These are phyloP conservation scores for Anoplolepis gracilipes DNA, from an alignment of 1,140 invertebrate genomes.

Conservation along the genomic window DNA sequence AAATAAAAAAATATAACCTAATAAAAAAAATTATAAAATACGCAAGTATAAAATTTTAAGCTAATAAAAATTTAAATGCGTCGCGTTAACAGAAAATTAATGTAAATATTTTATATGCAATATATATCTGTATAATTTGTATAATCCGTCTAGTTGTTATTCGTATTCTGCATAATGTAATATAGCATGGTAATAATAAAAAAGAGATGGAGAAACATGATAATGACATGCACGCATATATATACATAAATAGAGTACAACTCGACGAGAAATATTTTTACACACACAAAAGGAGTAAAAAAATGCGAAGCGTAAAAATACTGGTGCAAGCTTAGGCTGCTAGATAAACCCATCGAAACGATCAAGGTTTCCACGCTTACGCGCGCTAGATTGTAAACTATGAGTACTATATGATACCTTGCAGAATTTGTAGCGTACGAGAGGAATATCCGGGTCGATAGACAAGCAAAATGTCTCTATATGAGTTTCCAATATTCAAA, in stretches of 20 bases:
- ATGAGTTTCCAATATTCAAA: background rate
- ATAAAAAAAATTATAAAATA: background rate
- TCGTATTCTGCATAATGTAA: background rate
- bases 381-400: slow-evolving; percentile 44
- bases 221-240: background rate
- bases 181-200: background rate
- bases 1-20: background rate
- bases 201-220: too few species aligned
- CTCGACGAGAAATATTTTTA: too few species aligned
- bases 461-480: background rate
- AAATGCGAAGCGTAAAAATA: slow-evolving; percentile 14
- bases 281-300: background rate
- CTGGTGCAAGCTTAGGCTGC: background rate
- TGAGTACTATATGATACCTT: background rate
- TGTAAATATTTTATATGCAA: slow-evolving; percentile 6
- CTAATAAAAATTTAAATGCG: background rate
- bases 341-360: slow-evolving; percentile 16
- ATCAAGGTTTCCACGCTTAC: background rate
- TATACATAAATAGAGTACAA: too few species aligned
- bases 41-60: background rate
- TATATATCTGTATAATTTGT: background rate
- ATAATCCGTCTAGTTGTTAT: too few species aligned
- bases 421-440: background rate
- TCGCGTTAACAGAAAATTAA: background rate
- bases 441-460: background rate